Evolutionary conservation across 1,140 invertebrate species (phyloP), one percentile per base, ranked within the genome.

Genomic region (Drosophila tristis): DNA sequence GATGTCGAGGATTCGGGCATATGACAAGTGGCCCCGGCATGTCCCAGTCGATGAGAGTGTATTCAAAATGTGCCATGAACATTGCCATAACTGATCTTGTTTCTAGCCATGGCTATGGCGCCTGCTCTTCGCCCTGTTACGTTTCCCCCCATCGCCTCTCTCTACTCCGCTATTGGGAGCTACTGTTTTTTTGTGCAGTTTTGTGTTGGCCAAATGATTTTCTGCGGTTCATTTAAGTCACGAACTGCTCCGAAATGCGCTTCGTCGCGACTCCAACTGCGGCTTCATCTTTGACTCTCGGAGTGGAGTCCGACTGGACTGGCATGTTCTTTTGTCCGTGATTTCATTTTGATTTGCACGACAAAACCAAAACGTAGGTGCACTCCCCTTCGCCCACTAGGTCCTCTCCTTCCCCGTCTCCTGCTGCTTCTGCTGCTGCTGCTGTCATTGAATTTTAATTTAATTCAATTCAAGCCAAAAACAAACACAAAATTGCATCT

Each of bases 11-110:
- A 25, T 26, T 42, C 67, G 49, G 68, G 66, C 68, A 55, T 76
- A 76, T 76, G 72, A 76, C 73, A 75, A 76, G 73, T 75, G 55
- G 73, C 56, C 56, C 62, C 62, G 55, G 48, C 50, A 60, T 50
- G 49, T 75, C 62, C 42, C 9, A 56, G 31, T 26, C 54, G 42
- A 53, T 64, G 51, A 62, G 25, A 74, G 48, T 53, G 20, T 65
- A 80, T 57, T 56, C 55, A 78, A 81, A 81, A 82, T 82, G 74
- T 70, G 64, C 60, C 74, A 78, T 82, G 79, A 82, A 84, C 80
- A 84, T 84, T 89, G 82, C 82, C 82, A 86, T 86, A 89, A 86
- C 84, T 89, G 82, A 89, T 86, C 84, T 86, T 89, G 84, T 86
- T 86, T 39, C 81, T 67, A 70, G 31, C 45, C 67, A 20, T 58